Base-by-base conservation (phyloP, 1,140 invertebrate species). In the Chlorops oryzae region DNA sequence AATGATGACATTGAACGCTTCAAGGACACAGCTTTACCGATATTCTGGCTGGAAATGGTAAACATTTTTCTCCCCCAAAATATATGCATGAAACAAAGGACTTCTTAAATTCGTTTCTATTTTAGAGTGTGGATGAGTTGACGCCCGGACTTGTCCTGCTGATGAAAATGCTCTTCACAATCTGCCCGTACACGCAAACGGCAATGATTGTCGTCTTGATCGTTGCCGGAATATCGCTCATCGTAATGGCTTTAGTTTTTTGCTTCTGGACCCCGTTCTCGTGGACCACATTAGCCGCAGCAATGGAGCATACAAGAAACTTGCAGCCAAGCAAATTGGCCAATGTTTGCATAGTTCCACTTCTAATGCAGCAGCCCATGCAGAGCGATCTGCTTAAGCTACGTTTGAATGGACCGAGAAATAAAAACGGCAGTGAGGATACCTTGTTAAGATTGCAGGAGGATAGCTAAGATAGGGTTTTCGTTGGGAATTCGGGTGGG, bases 1-100 rank as follows among this genome's bases (percentile, higher is more conserved):
- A 84, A 81, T 58, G 54, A 59, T 0, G 65, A 73, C 34, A 75
- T 81, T 20, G 62, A 57, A 3, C 67, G 71, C 12, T 86, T 86
- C 58, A 80, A 82, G 53, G 73, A 77, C 42, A 59, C 83, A 20
- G 75, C 78, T 0, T 38, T 88, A 24, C 85, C 86, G 0, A 62
- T 87, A 12, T 77, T 83, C 4, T 85, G 84, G 80, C 64, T 78
- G 0, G 80, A 84, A 66, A 65, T 86, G 61, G 78, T 83, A 65
- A 76, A 74, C 72, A 51, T 45, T 13, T 21, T 38, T 47, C 20
- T 20, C 37, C 20, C 13, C 45, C 25, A 20, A 32, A 38, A 9
- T 35, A 0, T 35, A 35, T 25, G 25, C 3, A 24, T 9, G 7
- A 32, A 9, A 32, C 18, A 35, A 15, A 20, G 18, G 18, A 47